Evolutionary conservation across 2,113 vertebrate species (phyloP).

Genomic region (Tetrax tetrax): DNA sequence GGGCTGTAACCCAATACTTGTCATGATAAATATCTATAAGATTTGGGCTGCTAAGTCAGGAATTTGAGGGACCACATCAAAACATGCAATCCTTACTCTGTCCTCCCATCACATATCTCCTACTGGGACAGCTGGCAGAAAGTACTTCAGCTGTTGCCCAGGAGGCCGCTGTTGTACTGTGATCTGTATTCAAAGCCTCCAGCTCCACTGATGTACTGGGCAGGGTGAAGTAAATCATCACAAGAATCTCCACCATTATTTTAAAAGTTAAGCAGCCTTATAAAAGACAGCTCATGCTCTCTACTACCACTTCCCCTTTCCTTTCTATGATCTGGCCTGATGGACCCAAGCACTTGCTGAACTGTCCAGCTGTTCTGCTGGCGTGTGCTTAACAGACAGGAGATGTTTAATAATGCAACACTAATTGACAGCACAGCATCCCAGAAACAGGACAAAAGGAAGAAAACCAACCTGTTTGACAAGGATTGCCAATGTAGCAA

Average conservation of each 20-base stretch:
- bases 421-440: not conserved
- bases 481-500: not conserved
- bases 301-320: not conserved
- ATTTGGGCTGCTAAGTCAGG: not conserved
- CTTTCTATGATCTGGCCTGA: not conserved
- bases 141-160: not conserved
- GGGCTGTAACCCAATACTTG: not conserved
- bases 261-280: not conserved
- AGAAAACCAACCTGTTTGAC: not conserved
- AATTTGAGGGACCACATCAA: not conserved
- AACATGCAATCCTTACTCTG: not conserved
- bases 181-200: not conserved
- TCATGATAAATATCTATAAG: not conserved
- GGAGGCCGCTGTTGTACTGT: not conserved
- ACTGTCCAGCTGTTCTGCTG: not conserved
- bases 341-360: not conserved
- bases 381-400: not conserved
- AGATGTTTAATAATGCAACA: not conserved
- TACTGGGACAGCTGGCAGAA: not conserved
- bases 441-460: not conserved
- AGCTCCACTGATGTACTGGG: not conserved
- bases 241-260: not conserved
- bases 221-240: not conserved
- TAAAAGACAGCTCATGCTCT: not conserved
- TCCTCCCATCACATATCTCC: not conserved